Percentiles rank a stretch among this genome's conserved stretches.
phyloP scores from a whole-genome alignment of 1,140 invertebrate species.

The Notospermus geniculatus region DNA sequence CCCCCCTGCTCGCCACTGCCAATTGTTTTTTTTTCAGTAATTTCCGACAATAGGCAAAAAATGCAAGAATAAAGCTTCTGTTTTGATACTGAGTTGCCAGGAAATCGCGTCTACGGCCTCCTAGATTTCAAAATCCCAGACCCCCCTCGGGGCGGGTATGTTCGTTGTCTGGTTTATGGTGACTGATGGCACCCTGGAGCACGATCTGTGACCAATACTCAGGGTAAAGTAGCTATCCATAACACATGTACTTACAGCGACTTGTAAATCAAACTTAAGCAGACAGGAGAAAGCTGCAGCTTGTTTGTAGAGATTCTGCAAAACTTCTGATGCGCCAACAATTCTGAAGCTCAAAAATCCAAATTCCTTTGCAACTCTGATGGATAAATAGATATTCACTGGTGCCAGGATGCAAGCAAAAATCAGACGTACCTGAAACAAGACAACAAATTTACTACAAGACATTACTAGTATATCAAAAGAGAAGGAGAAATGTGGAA shows the following conservation, averaged over 20 bases:
- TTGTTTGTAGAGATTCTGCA: slow-evolving; percentile 40
- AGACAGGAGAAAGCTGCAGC: slow-evolving; percentile 38
- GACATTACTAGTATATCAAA: background rate
- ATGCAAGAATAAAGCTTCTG: no score
- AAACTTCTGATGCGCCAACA: slow-evolving; percentile 40
- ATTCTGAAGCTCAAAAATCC: slow-evolving; percentile 45
- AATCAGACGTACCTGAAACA: slow-evolving; percentile 24
- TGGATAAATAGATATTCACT: slow-evolving; percentile 35
- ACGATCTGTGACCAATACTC: no score
- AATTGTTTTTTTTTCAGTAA: no score
- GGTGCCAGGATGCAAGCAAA: slow-evolving; percentile 24
- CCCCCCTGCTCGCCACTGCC: no score
- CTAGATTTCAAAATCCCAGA: no score
- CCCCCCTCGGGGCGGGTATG: no score
- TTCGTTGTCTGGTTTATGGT: background rate
- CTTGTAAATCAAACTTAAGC: slow-evolving; percentile 46
- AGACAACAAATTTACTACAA: background rate
- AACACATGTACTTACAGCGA: slow-evolving; percentile 46
- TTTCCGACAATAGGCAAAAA: no score
- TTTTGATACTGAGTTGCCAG: no score
- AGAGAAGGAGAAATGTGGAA: no score
- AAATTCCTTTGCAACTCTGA: slow-evolving; percentile 37
- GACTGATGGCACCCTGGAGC: no score
- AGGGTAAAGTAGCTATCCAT: no score
- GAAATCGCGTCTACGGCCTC: no score